A percentile compares a stretch with the other conserved stretches of the same genome.
phyloP scores from a whole-genome alignment of 2,888 invertebrate species.

The Cinara cedri region DNA sequence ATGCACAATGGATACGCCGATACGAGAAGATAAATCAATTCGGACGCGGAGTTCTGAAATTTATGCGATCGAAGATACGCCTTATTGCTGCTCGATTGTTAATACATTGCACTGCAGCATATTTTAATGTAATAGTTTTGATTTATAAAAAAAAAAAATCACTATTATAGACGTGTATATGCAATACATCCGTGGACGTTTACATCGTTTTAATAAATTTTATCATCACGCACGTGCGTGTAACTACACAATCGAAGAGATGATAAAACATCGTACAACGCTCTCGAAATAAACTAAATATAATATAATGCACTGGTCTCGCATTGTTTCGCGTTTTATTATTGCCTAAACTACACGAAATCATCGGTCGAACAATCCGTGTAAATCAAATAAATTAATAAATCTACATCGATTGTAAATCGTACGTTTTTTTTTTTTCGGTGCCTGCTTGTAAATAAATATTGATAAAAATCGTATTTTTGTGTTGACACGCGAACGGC shows the following conservation, averaged over 20 bases:
- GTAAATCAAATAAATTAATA: too few relatives aligned
- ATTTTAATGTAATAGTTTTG: not conserved
- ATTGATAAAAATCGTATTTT: slow-evolving; percentile 1
- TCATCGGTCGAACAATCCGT: not conserved
- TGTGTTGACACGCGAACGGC: not conserved
- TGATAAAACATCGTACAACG: slow-evolving; percentile 15
- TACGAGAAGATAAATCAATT: slow-evolving; percentile 40
- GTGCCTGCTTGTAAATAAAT: too few relatives aligned
- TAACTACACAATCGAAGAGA: not conserved
- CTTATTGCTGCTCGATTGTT: slow-evolving; percentile 18
- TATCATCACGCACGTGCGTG: slow-evolving; percentile 10
- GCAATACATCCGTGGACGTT: not conserved
- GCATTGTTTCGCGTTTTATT: too few relatives aligned
- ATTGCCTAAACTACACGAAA: not conserved
- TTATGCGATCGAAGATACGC: slow-evolving; percentile 17
- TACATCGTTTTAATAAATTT: slow-evolving; percentile 18
- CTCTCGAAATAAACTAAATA: slow-evolving; percentile 9
- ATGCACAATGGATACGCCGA: not conserved
- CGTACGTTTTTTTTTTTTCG: not conserved
- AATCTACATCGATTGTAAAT: not conserved
- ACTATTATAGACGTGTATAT: slow-evolving; percentile 9
- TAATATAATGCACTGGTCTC: too few relatives aligned
- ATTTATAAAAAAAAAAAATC: slow-evolving; percentile 26
- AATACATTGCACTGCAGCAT: too few relatives aligned
- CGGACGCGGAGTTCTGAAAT: slow-evolving; percentile 1